Base-by-base conservation (phyloP, 2,888 invertebrate genomes). In the Eumerus sabulonum region DNA sequence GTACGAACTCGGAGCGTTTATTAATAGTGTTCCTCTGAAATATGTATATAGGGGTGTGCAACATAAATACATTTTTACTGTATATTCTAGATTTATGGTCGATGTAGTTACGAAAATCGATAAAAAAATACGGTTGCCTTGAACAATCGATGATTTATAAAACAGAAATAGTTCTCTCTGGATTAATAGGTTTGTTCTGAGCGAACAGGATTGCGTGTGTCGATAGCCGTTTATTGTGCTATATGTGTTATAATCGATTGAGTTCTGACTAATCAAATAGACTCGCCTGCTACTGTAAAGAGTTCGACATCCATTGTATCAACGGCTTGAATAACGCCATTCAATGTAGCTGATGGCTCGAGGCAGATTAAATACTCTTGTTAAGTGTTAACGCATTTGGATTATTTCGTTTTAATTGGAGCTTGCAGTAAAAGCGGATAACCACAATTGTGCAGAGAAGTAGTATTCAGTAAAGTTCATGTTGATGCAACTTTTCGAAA, bases 11-110 rank as follows among this genome's bases (percentile, higher is more conserved):
- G 27, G 54, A 57, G 72, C 64, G 71, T 66, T 71, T 60, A 76
- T 76, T 72, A 72, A 76, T 72, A 77, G 72, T 72, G 66, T 66
- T 72, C 76, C 72, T 67, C 76, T 72, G 67, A 67, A 67, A 72
- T 72, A 66, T 66, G 76, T 72, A 66, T 66, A 72, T 67, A 62
- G 67, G 60, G 56, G 71, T 62, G 76, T 67, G 56, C 76, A 54
- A 72, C 66, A 60, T 27, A 27, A 56, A 72, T 67, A 66, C 72
- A n/a, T n/a, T n/a, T n/a, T n/a, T n/a, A n/a, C n/a, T 77, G 72
- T 47, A 56, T 77, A 72, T 77, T 77, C 50, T 62, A 36, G 50
- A 54, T 53, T 47, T 60, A 54, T 71, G 64, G 66, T 35, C n/a
- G 38, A 42, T n/a, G n/a, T n/a, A n/a, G n/a, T n/a, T n/a, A n/a